These are phyloP conservation scores for Acanthochromis polyacanthus DNA, from an alignment of 2,113 vertebrate species.

Conservation along the genomic window DNA sequence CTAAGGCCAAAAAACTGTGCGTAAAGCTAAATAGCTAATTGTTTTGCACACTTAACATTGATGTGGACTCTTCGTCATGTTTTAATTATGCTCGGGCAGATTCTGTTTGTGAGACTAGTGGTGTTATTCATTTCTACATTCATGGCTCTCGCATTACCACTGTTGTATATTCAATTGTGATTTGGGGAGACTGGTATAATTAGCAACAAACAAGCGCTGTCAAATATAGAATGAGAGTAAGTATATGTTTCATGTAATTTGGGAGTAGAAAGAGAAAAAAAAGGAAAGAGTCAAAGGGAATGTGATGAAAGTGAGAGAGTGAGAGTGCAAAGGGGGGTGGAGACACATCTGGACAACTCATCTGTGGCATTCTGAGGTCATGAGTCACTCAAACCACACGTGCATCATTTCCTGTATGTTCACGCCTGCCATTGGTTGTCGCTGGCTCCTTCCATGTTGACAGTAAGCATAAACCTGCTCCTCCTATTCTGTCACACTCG, in stretches of 20 bases:
- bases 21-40: not conserved
- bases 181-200: conserved; percentile 7
- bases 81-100: too few relatives aligned
- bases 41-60: not conserved
- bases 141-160: too few relatives aligned
- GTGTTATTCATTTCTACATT: not conserved
- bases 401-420: conserved; percentile 76
- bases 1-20: not conserved
- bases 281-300: conserved; percentile 4
- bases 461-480: conserved; percentile 46
- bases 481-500: conserved; percentile 47
- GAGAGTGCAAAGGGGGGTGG: not conserved
- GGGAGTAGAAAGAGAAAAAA: conserved; percentile 22
- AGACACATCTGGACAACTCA: conserved; percentile 75
- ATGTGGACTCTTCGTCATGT: not conserved
- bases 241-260: conserved; percentile 15
- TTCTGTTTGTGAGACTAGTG: not conserved
- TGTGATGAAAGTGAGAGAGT: conserved; percentile 23
- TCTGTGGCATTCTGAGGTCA: conserved; percentile 76
- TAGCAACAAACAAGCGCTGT: not conserved
- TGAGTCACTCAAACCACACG: conserved; percentile 74
- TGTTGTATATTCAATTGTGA: not conserved
- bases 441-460: conserved; percentile 33
- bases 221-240: conserved; percentile 15
- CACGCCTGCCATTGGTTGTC: conserved; percentile 49